Percentiles rank a stretch among this genome's conserved stretches.
Evolutionary conservation across 2,113 vertebrate genomes (phyloP).

Genomic region (Isurus oxyrinchus): DNA sequence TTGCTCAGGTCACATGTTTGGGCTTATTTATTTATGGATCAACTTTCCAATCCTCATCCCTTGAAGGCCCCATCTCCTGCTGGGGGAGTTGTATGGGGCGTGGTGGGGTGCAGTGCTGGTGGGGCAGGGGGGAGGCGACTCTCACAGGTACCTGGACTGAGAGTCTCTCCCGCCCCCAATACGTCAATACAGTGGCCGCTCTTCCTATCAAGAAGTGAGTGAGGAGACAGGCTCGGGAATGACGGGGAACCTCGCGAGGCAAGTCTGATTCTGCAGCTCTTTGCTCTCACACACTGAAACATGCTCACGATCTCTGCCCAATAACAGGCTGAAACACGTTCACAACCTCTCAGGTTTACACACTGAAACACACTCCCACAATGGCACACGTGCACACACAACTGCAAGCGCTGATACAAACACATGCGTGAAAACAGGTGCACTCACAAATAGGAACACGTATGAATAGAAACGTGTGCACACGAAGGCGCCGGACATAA

Average conservation of each 20-base stretch:
- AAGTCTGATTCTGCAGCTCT: not conserved
- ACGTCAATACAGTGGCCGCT: not conserved
- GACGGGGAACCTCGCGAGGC: not conserved
- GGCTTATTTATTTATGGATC: not conserved
- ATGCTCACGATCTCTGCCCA: not conserved
- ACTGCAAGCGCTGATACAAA: not conserved
- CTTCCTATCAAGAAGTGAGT: not conserved
- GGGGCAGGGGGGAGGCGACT: conserved; percentile 39
- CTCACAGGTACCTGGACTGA: not conserved
- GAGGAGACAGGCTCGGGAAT: not conserved
- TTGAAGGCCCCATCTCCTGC: not conserved
- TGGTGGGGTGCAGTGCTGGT: too few species aligned
- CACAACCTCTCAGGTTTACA: too few species aligned
- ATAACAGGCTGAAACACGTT: too few species aligned
- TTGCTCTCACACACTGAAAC: not conserved
- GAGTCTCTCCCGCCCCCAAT: rapidly evolving
- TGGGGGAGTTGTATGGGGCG: not conserved
- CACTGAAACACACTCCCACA: too few species aligned
- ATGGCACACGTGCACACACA: not conserved
- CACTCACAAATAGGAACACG: too few species aligned
- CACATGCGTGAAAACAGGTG: not conserved
- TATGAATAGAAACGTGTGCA: too few species aligned
- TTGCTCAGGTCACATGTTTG: not conserved
- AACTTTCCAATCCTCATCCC: not conserved
- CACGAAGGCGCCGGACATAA: too few species aligned